Conservation (phyloP, 2,797 vertebrate genomes). For the Jordanella pulchra region DNA sequence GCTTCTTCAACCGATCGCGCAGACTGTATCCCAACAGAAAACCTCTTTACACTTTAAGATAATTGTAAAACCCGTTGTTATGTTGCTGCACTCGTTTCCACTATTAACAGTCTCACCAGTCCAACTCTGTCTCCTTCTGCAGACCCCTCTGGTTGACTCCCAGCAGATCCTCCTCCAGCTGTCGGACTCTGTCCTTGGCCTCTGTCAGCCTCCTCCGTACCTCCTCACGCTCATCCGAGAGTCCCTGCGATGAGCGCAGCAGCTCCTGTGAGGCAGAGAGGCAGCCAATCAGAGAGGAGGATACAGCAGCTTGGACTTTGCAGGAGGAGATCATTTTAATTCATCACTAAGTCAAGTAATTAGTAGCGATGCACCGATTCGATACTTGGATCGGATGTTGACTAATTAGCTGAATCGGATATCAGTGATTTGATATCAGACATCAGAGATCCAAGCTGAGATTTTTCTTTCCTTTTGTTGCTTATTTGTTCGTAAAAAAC, state of each 20-base stretch:
- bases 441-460: too few relatives aligned
- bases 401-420: too few relatives aligned
- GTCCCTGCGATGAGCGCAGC: constrained; percentile 81
- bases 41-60: neutral
- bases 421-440: too few relatives aligned
- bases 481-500: too few relatives aligned
- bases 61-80: neutral
- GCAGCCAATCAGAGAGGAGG: constrained; percentile 32
- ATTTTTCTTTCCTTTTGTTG: too few relatives aligned
- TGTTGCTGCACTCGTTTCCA: neutral
- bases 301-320: neutral
- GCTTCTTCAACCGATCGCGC: constrained; percentile 91
- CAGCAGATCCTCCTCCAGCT: constrained; percentile 90
- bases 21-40: constrained; percentile 69
- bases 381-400: too few relatives aligned
- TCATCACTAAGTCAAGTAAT: neutral
- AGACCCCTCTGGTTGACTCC: constrained; percentile 90
- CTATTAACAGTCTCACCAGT: constrained; percentile 81
- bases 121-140: constrained; percentile 94
- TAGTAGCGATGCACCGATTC: too few relatives aligned
- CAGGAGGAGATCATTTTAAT: neutral
- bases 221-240: constrained; percentile 88
- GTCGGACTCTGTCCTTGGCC: constrained; percentile 85
- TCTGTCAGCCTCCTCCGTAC: constrained; percentile 85
- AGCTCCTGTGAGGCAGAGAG: constrained; percentile 69